Conservation (phyloP, 2,888 invertebrate genomes). For the Monoplex corrugatus region DNA sequence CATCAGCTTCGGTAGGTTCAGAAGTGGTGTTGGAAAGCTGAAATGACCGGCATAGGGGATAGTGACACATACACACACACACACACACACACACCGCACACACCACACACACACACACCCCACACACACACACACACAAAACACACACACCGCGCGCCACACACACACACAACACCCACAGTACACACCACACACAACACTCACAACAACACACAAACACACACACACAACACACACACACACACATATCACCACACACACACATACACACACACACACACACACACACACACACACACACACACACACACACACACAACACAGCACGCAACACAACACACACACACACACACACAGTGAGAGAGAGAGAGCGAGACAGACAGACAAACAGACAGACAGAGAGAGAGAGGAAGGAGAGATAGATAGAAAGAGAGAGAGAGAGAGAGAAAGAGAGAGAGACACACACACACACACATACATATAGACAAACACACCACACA, state of each 20-base stretch:
- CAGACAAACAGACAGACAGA: conserved; percentile 21
- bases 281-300: background rate
- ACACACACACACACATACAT: background rate
- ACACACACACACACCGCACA: background rate
- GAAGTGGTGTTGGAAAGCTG: too few species aligned
- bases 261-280: background rate
- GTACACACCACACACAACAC: background rate
- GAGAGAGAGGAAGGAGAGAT: background rate
- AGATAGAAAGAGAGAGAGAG: background rate
- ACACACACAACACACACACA: background rate
- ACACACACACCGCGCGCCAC: background rate
- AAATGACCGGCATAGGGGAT: too few species aligned
- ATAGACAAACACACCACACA: background rate
- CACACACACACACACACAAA: background rate
- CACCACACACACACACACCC: background rate
- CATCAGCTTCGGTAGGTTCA: too few species aligned
- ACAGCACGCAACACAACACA: background rate
- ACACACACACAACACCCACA: background rate
- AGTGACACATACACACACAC: background rate
- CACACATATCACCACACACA: background rate
- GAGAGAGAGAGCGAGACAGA: conserved; percentile 19
- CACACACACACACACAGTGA: background rate
- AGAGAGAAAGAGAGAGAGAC: background rate
- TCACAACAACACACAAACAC: background rate
- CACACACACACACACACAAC: background rate